Conservation (phyloP, 2,888 invertebrate genomes). For the Lobophora halterata region DNA sequence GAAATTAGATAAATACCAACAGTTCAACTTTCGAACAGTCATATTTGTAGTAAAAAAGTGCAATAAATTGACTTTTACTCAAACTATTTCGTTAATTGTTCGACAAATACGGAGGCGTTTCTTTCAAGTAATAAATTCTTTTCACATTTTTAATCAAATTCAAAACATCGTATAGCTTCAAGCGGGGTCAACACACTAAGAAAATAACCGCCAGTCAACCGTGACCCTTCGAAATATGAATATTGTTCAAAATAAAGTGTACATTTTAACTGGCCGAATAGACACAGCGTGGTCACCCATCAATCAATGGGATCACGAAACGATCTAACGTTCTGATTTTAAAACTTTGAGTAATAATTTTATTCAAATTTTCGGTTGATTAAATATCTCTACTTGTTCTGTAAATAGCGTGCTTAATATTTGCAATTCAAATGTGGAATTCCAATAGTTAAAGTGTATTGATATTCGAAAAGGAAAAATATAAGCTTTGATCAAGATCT, state of each 20-base stretch:
- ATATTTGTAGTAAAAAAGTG: slow-evolving; percentile 38
- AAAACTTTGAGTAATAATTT: slow-evolving; percentile 75
- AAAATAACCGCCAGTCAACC: slow-evolving; percentile 49
- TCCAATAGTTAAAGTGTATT: slow-evolving; percentile 30
- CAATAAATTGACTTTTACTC: slow-evolving; percentile 47
- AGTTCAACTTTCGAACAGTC: slow-evolving; percentile 27
- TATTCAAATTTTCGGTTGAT: slow-evolving; percentile 76
- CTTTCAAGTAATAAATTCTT: slow-evolving; percentile 67
- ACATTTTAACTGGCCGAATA: slow-evolving; percentile 41
- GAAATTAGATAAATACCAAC: slow-evolving; percentile 61
- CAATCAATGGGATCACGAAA: slow-evolving; percentile 79
- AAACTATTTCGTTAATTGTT: slow-evolving; percentile 53
- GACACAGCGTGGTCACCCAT: slow-evolving; percentile 75
- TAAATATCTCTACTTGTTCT: slow-evolving; percentile 66
- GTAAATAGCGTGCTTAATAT: slow-evolving; percentile 40
- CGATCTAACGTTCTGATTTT: slow-evolving; percentile 73
- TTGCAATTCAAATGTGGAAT: slow-evolving; percentile 55
- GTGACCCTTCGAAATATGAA: slow-evolving; percentile 40
- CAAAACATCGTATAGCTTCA: slow-evolving; percentile 57
- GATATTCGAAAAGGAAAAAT: slow-evolving; percentile 40
- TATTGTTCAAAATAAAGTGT: slow-evolving; percentile 22
- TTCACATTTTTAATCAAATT: slow-evolving; percentile 76
- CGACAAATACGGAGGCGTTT: slow-evolving; percentile 60
- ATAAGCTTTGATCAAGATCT: slow-evolving; percentile 59
- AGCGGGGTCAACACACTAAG: slow-evolving; percentile 73